Conservation (phyloP, 2,113 vertebrate genomes). For the Malurus alboscapulatus region DNA sequence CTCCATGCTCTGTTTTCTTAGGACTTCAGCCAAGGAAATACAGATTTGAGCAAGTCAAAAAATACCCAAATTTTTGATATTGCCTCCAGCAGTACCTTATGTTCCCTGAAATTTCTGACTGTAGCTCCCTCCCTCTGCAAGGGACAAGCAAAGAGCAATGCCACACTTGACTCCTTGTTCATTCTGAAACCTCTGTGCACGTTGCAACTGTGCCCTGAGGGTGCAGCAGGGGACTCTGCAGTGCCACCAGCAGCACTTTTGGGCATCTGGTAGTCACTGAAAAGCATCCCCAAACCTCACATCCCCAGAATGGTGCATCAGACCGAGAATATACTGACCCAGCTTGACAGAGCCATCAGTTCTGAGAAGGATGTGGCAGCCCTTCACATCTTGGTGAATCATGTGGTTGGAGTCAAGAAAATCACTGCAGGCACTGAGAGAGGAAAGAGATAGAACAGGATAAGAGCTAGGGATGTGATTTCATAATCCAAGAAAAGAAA, state of each 20-base stretch:
- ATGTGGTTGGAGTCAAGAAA: conserved; percentile 95
- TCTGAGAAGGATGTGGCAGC: conserved; percentile 91
- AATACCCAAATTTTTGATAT: no score
- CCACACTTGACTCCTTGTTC: no score
- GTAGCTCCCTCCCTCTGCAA: no score
- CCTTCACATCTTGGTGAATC: conserved; percentile 95
- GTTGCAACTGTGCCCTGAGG: neutral
- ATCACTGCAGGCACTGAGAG: conserved; percentile 90
- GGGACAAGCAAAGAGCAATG: no score
- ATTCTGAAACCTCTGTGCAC: no score
- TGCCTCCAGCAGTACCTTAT: no score
- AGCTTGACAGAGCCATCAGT: conserved; percentile 95
- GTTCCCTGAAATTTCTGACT: no score
- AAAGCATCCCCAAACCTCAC: neutral
- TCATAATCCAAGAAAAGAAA: neutral
- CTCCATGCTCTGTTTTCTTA: no score
- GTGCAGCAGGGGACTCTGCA: neutral
- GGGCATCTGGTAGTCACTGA: neutral
- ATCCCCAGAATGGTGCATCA: neutral
- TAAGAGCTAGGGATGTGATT: conserved; percentile 15
- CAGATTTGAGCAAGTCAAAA: no score
- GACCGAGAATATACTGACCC: conserved; percentile 80
- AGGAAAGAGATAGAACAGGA: neutral
- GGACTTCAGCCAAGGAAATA: no score
- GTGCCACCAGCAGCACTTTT: neutral